Conservation (phyloP, 2,888 invertebrate genomes). For the Lasius fuliginosus region DNA sequence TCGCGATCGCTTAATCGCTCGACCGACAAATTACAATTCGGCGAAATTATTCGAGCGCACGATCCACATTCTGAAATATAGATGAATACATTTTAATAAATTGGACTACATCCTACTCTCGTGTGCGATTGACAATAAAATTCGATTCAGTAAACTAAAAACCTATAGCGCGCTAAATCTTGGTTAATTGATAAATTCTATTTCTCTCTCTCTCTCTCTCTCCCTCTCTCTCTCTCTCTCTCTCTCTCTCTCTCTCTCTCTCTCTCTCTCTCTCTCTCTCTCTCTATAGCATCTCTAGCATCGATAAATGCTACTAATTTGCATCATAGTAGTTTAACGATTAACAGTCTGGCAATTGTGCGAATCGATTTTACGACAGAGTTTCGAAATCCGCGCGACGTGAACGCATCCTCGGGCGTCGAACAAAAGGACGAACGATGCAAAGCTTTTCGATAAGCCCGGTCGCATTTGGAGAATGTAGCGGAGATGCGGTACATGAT, state of each 20-base stretch:
- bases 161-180: neutral
- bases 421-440: conserved; percentile 24
- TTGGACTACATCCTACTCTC: neutral
- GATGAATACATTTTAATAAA: conserved; percentile 7
- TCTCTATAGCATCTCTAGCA: neutral
- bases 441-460: conserved; percentile 14
- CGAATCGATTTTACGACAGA: conserved; percentile 17
- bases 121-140: neutral
- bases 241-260: neutral
- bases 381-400: conserved; percentile 4
- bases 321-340: neutral
- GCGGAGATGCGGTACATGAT: conserved; percentile 47
- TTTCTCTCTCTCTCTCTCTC: neutral
- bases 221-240: neutral
- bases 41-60: neutral
- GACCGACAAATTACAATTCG: conserved; percentile 8
- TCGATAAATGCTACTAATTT: conserved; percentile 1
- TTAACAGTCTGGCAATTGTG: conserved; percentile 4
- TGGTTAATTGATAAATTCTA: neutral
- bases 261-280: too few species aligned
- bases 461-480: conserved; percentile 28
- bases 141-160: neutral
- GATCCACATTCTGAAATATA: neutral
- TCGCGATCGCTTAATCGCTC: neutral
- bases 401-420: neutral